Conservation (phyloP, 2,888 invertebrate genomes). For the Lathronympha strigana region DNA sequence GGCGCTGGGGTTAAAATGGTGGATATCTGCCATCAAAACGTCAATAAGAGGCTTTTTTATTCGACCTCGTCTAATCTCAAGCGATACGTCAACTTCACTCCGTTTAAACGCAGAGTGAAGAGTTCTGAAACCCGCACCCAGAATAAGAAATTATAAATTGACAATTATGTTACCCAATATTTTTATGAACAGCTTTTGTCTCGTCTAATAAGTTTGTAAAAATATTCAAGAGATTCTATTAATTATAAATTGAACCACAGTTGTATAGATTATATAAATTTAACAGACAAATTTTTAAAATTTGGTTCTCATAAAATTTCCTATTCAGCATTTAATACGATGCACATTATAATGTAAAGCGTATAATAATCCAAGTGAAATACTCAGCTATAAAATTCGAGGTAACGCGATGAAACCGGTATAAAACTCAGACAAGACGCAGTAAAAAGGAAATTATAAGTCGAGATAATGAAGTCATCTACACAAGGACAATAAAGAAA, state of each 20-base stretch:
- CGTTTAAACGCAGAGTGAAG: neutral
- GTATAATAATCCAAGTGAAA: conserved; percentile 39
- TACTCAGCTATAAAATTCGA: conserved; percentile 29
- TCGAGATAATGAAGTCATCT: conserved; percentile 57
- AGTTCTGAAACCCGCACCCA: neutral
- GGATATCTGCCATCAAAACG: conserved; percentile 16
- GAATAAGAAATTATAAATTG: no score
- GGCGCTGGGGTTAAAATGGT: conserved; percentile 24
- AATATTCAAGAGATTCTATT: neutral
- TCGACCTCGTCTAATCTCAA: conserved; percentile 3
- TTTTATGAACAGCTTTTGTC: no score
- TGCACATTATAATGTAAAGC: conserved; percentile 35
- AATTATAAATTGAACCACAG: no score
- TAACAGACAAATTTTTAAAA: conserved; percentile 12
- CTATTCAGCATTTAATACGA: conserved; percentile 29
- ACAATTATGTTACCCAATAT: no score
- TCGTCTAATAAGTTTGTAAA: no score
- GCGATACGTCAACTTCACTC: neutral
- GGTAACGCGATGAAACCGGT: conserved; percentile 34
- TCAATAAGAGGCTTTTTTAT: conserved; percentile 8
- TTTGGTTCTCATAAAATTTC: conserved; percentile 13
- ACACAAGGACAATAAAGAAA: conserved; percentile 56
- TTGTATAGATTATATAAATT: conserved; percentile 6
- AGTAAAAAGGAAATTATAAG: conserved; percentile 40
- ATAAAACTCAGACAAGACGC: conserved; percentile 39